Evolutionary conservation across 2,888 invertebrate species (phyloP).

Genomic region (Galerucella nymphaeae): DNA sequence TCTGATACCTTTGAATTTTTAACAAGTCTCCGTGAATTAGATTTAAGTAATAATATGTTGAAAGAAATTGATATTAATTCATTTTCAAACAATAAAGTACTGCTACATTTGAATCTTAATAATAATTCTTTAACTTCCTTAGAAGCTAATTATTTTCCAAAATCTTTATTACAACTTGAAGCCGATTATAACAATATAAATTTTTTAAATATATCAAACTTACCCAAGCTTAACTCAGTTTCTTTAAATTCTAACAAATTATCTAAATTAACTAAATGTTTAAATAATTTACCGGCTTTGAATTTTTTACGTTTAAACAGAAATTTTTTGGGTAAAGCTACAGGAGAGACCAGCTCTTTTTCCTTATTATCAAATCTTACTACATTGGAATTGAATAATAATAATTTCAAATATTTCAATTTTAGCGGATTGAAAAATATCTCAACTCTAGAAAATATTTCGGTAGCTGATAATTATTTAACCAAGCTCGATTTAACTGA

Average conservation of each 20-base stretch:
- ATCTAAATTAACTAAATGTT: constrained; percentile 16
- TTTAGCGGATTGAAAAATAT: constrained; percentile 27
- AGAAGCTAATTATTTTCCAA: constrained; percentile 25
- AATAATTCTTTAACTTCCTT: constrained; percentile 28
- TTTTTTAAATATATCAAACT: constrained; percentile 34
- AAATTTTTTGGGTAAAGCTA: constrained; percentile 26
- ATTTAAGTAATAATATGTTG: constrained; percentile 37
- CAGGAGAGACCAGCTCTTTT: constrained; percentile 2
- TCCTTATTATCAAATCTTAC: constrained; percentile 30
- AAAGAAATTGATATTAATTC: constrained; percentile 12
- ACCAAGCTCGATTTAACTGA: constrained; percentile 30
- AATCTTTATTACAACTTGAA: constrained; percentile 27
- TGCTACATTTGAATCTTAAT: constrained; percentile 28
- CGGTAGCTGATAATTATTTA: constrained; percentile 33
- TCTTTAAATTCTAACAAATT: constrained; percentile 35
- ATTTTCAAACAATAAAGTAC: constrained; percentile 25
- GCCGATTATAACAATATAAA: constrained; percentile 34
- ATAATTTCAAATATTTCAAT: constrained; percentile 26
- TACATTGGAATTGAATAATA: constrained; percentile 33
- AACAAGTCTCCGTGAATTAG: constrained; percentile 19
- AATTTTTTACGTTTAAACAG: constrained; percentile 29
- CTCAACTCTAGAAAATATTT: constrained; percentile 22
- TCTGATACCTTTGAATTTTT: constrained; percentile 22
- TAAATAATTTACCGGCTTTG: constrained; percentile 30
- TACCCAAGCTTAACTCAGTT: constrained; percentile 24